phyloP scores from a whole-genome alignment of 1,140 invertebrate genomes.

The Elymnias hypermnestra region DNA sequence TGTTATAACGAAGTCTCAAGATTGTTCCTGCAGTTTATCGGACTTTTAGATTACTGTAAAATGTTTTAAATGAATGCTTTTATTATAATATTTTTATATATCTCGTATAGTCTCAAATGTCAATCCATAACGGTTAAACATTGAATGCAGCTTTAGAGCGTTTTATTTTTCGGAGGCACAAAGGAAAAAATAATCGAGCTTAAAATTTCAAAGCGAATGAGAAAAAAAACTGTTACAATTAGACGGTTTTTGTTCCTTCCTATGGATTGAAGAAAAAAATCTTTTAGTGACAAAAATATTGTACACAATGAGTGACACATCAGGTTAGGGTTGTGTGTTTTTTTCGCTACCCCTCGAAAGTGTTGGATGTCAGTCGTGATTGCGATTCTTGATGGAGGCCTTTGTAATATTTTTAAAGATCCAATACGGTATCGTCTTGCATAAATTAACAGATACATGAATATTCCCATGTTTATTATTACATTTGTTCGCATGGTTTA shows the following conservation, averaged over 20 bases:
- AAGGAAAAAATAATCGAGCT: conserved; percentile 68
- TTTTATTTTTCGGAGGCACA: conserved; percentile 35
- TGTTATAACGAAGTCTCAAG: too few relatives aligned
- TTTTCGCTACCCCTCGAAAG: conserved; percentile 44
- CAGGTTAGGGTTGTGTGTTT: conserved; percentile 58
- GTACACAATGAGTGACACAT: conserved; percentile 65
- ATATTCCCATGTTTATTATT: conserved; percentile 68
- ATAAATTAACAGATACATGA: conserved; percentile 70
- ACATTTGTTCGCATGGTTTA: background rate
- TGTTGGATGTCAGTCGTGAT: conserved; percentile 63
- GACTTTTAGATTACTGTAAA: too few relatives aligned
- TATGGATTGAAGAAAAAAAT: conserved; percentile 60
- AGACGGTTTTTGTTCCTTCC: conserved; percentile 67
- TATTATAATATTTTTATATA: background rate
- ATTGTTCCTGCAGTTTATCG: too few relatives aligned
- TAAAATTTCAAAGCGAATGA: conserved; percentile 53
- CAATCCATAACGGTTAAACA: conserved; percentile 41
- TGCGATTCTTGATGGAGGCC: conserved; percentile 63
- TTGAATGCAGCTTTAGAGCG: conserved; percentile 32
- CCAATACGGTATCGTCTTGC: conserved; percentile 60
- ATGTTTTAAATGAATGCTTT: too few relatives aligned
- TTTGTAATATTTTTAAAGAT: conserved; percentile 51
- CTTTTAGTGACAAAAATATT: conserved; percentile 70
- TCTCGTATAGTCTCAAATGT: conserved; percentile 23
- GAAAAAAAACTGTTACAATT: conserved; percentile 72